A percentile compares a stretch with the other conserved stretches of the same genome.
Evolutionary conservation across 2,888 invertebrate species (phyloP).

Genomic region (Lomographa bimaculata): DNA sequence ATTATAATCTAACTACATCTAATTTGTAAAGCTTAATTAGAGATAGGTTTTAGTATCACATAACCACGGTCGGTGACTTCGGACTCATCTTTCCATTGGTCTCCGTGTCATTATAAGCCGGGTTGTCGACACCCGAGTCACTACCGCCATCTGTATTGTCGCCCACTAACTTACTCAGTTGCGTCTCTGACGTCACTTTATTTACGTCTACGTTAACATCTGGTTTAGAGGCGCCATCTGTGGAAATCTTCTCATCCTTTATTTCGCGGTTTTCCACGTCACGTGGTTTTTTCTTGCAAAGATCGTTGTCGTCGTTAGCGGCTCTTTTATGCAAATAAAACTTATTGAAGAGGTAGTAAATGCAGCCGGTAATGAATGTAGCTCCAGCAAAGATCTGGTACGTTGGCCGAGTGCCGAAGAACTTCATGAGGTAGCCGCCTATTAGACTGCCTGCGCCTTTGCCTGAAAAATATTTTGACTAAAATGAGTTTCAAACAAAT

Average conservation of each 20-base stretch:
- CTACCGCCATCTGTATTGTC: slow-evolving; percentile 74
- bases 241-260: slow-evolving; percentile 42
- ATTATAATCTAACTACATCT: slow-evolving; percentile 21
- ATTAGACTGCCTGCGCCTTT: slow-evolving; percentile 90
- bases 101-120: slow-evolving; percentile 67
- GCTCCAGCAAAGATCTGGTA: slow-evolving; percentile 87
- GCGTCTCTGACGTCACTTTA: slow-evolving; percentile 22
- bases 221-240: slow-evolving; percentile 56
- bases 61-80: slow-evolving; percentile 19
- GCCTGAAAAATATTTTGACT: slow-evolving; percentile 80
- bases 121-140: slow-evolving; percentile 76
- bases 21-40: slow-evolving; percentile 21
- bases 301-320: slow-evolving; percentile 79
- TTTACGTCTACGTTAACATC: slow-evolving; percentile 38
- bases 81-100: slow-evolving; percentile 45
- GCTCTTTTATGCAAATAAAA: slow-evolving; percentile 84
- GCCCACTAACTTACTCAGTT: slow-evolving; percentile 45
- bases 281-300: slow-evolving; percentile 75
- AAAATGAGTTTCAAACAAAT: too few relatives aligned
- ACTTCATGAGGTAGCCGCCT: slow-evolving; percentile 90
- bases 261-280: slow-evolving; percentile 64
- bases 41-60: slow-evolving; percentile 16
- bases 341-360: slow-evolving; percentile 87
- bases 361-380: slow-evolving; percentile 85
- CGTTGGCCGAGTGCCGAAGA: slow-evolving; percentile 87